phyloP scores from a whole-genome alignment of 2,113 vertebrate genomes.

The Macaca nemestrina region DNA sequence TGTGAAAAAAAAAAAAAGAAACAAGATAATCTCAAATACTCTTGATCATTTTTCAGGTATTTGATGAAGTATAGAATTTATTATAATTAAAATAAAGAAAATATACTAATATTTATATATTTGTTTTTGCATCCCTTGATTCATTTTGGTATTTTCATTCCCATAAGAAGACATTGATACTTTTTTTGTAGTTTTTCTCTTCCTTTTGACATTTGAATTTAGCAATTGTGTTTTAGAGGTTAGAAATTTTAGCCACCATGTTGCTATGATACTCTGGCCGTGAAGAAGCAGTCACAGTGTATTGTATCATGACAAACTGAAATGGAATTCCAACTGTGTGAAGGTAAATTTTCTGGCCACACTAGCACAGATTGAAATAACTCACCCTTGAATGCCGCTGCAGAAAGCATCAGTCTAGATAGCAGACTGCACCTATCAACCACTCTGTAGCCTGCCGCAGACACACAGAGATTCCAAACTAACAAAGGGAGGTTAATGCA shows the following conservation, averaged over 20 bases:
- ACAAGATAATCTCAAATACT: neutral
- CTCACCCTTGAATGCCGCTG: conserved; percentile 84
- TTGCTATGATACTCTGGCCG: conserved; percentile 63
- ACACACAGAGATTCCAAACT: conserved; percentile 57
- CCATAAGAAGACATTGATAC: neutral
- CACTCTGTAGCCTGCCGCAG: conserved; percentile 65
- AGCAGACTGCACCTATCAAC: conserved; percentile 81
- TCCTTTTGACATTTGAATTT: conserved; percentile 69
- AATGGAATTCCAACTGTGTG: conserved; percentile 82
- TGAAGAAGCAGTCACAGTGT: conserved; percentile 76
- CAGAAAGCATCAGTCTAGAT: conserved; percentile 83
- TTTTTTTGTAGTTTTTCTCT: neutral
- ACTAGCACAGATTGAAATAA: conserved; percentile 85
- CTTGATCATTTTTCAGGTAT: neutral
- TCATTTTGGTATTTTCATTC: neutral
- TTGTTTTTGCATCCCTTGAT: neutral
- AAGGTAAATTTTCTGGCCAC: conserved; percentile 87
- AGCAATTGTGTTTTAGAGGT: conserved; percentile 67
- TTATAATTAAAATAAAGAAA: neutral
- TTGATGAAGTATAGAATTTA: neutral
- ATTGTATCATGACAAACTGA: conserved; percentile 84
- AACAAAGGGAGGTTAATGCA: conserved; percentile 71
- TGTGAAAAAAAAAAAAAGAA: neutral
- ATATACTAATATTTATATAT: neutral
- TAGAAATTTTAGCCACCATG: conserved; percentile 72